Evolutionary conservation across 2,888 invertebrate species (phyloP).

Genomic region (Lasioglossum figueresi): DNA sequence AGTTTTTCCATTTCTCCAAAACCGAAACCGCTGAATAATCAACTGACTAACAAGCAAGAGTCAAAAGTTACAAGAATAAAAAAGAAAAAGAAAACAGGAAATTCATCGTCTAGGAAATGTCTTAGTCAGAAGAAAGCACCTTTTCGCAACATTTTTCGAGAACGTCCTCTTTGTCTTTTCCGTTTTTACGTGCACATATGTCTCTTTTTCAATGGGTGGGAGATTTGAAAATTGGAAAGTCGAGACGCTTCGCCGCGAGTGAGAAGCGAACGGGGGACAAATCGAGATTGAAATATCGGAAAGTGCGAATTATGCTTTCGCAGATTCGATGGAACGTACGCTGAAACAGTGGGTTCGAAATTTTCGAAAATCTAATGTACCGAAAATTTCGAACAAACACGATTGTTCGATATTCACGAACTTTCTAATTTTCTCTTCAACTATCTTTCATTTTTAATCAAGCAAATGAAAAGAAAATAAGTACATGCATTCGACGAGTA

Average conservation of each 20-base stretch:
- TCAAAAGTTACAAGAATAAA: slow-evolving; percentile 7
- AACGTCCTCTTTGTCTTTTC: background rate
- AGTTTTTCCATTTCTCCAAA: slow-evolving; percentile 52
- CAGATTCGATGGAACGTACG: background rate
- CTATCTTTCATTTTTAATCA: slow-evolving; percentile 28
- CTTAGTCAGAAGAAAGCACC: slow-evolving; percentile 46
- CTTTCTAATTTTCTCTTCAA: slow-evolving; percentile 57
- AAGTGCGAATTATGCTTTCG: background rate
- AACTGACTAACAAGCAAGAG: slow-evolving; percentile 34
- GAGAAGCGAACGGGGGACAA: background rate
- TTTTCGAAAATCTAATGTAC: background rate
- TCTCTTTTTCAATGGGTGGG: slow-evolving; percentile 30
- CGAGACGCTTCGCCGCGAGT: slow-evolving; percentile 27
- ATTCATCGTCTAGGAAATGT: slow-evolving; percentile 39
- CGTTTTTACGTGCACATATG: background rate
- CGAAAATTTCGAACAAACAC: background rate
- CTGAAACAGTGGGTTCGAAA: background rate
- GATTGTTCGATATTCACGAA: slow-evolving; percentile 16
- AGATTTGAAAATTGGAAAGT: slow-evolving; percentile 60
- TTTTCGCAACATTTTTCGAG: slow-evolving; percentile 26
- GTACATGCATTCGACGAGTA: slow-evolving; percentile 61
- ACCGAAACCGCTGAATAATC: slow-evolving; percentile 47
- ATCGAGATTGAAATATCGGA: background rate
- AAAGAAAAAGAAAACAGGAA: slow-evolving; percentile 21
- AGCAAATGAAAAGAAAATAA: slow-evolving; percentile 33